These are phyloP conservation scores for Metridium senile DNA, from an alignment of 92 coral and sea anemone species.

Conservation along the genomic window DNA sequence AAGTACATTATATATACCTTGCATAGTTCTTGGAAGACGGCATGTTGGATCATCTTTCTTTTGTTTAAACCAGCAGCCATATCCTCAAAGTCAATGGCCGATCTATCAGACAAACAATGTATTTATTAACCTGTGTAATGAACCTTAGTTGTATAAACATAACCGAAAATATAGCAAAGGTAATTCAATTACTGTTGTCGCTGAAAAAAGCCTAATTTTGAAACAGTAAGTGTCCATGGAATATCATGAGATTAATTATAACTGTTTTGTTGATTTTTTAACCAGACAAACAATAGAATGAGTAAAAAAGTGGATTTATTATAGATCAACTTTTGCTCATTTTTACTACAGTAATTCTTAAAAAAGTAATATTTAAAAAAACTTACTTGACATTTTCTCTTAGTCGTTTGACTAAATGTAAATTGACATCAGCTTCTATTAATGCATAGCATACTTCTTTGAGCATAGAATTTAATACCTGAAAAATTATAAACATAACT, in stretches of 20 bases:
- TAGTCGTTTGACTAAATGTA: conserved; percentile 87
- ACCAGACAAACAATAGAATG: no score
- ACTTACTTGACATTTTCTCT: conserved; percentile 98
- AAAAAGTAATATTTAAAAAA: neutral
- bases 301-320: no score
- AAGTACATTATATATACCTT: conserved; percentile 59
- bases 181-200: no score
- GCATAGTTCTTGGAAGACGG: conserved; percentile 97
- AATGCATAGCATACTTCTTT: conserved; percentile 96
- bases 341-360: neutral
- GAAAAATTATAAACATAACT: neutral
- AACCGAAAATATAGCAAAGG: no score
- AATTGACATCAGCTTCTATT: conserved; percentile 97
- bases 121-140: no score
- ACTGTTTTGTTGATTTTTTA: no score
- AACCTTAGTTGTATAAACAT: no score
- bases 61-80: conserved; percentile 99
- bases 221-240: no score
- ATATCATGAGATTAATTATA: no score
- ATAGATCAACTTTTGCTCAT: no score
- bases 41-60: conserved; percentile 97
- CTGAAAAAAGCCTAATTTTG: no score
- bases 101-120: conserved; percentile 46
- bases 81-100: conserved; percentile 99
- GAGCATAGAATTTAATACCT: conserved; percentile 97